Conservation (phyloP, 2,888 invertebrate genomes). For the Ophonus ardosiacus region DNA sequence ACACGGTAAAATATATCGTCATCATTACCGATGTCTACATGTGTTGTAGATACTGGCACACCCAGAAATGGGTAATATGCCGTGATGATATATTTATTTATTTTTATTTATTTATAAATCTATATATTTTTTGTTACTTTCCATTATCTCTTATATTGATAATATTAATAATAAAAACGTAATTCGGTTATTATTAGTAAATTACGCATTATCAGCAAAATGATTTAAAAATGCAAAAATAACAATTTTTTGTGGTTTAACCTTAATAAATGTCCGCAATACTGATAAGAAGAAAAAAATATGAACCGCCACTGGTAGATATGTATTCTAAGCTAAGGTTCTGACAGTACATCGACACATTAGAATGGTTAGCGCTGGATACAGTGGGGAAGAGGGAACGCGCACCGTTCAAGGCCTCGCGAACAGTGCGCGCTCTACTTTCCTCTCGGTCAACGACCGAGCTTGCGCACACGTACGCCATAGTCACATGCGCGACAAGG, state of each 20-base stretch:
- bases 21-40: no score
- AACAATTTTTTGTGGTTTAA: background rate
- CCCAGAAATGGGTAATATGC: no score
- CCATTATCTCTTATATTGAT: no score
- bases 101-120: no score
- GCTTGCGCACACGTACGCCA: conserved; percentile 1
- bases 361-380: conserved; percentile 66
- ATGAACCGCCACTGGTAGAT: conserved; percentile 2
- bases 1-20: no score
- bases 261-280: background rate
- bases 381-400: conserved; percentile 69
- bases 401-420: conserved; percentile 66
- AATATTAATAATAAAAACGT: no score
- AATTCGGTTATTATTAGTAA: no score
- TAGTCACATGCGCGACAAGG: background rate
- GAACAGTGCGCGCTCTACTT: conserved; percentile 67
- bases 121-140: no score
- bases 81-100: no score
- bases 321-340: conserved; percentile 23
- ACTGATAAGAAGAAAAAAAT: background rate
- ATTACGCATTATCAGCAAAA: no score
- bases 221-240: background rate
- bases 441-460: conserved; percentile 64
- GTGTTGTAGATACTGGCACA: no score
- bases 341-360: conserved; percentile 56